Percentiles rank a stretch among this genome's conserved stretches.
Evolutionary conservation across 2,113 vertebrate species (phyloP).

Genomic region (Phaethornis superciliosus): DNA sequence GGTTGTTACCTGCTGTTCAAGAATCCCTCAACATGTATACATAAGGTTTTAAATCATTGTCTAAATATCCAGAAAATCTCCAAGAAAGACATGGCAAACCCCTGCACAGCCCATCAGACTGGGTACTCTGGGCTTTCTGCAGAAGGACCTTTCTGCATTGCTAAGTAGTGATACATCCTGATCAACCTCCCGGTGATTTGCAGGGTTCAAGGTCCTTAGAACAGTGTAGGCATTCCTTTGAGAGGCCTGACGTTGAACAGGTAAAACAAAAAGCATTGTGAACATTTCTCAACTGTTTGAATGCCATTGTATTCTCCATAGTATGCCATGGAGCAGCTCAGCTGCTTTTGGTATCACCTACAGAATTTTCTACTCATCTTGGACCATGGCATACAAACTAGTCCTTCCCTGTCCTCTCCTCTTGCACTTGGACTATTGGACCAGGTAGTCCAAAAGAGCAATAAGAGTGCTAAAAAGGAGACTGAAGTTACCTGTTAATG

Average conservation of each 20-base stretch:
- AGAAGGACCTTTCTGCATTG: background rate
- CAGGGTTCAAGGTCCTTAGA: background rate
- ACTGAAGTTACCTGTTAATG: background rate
- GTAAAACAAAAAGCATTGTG: background rate
- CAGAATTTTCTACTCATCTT: background rate
- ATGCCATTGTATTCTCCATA: rapidly evolving
- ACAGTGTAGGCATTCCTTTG: background rate
- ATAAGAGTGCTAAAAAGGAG: background rate
- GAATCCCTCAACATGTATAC: background rate
- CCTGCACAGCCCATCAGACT: background rate
- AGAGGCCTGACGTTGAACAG: background rate
- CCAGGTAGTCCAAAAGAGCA: background rate
- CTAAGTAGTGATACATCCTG: background rate
- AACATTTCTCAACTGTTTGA: background rate
- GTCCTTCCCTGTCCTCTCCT: background rate
- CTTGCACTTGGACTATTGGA: background rate
- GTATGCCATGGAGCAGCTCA: background rate
- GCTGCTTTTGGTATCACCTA: background rate
- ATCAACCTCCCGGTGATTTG: background rate
- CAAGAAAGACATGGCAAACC: background rate
- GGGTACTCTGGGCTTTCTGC: background rate
- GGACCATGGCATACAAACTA: background rate
- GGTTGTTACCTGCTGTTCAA: background rate
- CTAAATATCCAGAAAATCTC: background rate
- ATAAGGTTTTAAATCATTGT: background rate